These are phyloP conservation scores for Xerus inauris DNA, from an alignment of 2,113 vertebrate genomes.

Conservation along the genomic window DNA sequence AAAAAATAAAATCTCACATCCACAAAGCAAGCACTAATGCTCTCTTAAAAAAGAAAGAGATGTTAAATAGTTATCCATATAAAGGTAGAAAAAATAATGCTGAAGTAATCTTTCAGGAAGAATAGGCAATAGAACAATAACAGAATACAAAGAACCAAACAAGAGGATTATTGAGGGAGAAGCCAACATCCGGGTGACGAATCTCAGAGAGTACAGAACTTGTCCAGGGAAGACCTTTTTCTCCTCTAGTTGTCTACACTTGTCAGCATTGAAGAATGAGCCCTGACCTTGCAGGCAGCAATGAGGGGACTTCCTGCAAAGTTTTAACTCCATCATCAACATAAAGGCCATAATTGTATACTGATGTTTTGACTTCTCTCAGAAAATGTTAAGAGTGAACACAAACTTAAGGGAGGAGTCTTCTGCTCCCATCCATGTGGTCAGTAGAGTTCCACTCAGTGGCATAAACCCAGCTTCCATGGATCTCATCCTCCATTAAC, in stretches of 20 bases:
- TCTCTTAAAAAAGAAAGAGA: neutral
- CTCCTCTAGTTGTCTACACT: neutral
- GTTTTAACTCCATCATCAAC: neutral
- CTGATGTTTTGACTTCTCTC: neutral
- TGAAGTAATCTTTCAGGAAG: neutral
- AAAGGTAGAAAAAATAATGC: neutral
- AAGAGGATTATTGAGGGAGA: neutral
- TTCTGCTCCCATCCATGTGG: neutral
- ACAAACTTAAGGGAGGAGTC: neutral
- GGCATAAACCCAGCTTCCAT: neutral
- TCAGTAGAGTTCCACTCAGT: neutral
- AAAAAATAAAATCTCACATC: neutral
- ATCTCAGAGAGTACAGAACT: neutral
- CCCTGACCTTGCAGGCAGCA: too few species aligned
- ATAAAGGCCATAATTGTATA: too few species aligned
- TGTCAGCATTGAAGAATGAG: neutral
- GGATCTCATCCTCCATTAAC: neutral
- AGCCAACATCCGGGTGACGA: neutral
- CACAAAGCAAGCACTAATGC: neutral
- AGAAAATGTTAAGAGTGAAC: neutral
- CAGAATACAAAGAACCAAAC: neutral
- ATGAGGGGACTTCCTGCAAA: neutral
- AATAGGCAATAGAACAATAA: neutral
- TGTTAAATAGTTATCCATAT: neutral
- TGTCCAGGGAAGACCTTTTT: neutral